Base-by-base conservation (phyloP, 2,888 invertebrate genomes). In the Polia nebulosa region DNA sequence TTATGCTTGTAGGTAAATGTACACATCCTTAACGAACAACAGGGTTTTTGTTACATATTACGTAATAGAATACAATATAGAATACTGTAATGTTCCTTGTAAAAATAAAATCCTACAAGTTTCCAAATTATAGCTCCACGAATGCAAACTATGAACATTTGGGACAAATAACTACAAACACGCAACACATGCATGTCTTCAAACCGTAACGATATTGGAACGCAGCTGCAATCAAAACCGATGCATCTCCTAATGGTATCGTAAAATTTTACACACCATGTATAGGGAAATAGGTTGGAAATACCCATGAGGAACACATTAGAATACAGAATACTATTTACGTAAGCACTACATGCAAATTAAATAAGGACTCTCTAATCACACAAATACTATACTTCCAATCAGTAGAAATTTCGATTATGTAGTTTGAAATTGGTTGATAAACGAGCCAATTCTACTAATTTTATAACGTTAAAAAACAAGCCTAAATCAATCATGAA, bases 201-300 rank as follows among this genome's bases (percentile, higher is more conserved):
- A 55, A 73, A 68, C 51, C 20, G 45, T 53, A 45, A 29, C 11
- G 29, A 39, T 51, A 67, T 62, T 47, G 55, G 29, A 73, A 58
- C 57, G 11, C 74, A 64, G 63, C 74, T 77, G 79, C 60, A 45
- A 74, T 74, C 29, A 29, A 29, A 62, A 52, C 73, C 22, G 17
- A 25, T 27, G 60, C 55, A 73, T 63, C 63, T 76, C 29, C 11
- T 56, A 72, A 66, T 67, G 45, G 60, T 51, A 36, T 69, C 76
- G 79, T 77, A n/a, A 77, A 69, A 78, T 77, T 77, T 73, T 64
- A 69, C 63, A 51, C 52, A 51, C 36, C 45, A n/a, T 78, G n/a
- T 73, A 29, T 49, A 63, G 27, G 25, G n/a, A 53, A 78, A 71
- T 59, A 8, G 39, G n/a, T 39, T 41, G 25, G 47, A 41, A 58